A percentile compares a stretch with the other conserved stretches of the same genome.
These are phyloP conservation scores for Cabera pusaria DNA, from an alignment of 2,888 invertebrate species.

Conservation along the genomic window DNA sequence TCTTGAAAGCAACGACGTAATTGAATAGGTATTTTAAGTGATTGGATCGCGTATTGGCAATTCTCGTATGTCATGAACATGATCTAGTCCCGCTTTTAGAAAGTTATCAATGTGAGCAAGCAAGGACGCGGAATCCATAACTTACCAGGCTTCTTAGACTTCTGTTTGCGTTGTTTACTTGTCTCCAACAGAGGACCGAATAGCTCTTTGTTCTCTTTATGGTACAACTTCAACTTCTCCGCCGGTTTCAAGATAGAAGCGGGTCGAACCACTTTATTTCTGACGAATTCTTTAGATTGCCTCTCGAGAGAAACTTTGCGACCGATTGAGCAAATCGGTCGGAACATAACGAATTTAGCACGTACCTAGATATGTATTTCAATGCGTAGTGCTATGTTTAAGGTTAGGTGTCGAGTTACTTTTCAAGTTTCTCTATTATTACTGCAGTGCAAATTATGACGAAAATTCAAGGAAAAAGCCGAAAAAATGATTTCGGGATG, in stretches of 20 bases:
- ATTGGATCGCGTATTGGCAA: conserved; percentile 8
- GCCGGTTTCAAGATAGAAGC: conserved; percentile 70
- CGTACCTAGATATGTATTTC: conserved; percentile 2
- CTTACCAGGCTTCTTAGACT: conserved; percentile 64
- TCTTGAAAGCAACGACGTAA: too few species aligned
- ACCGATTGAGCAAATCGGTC: conserved; percentile 57
- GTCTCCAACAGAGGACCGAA: conserved; percentile 79
- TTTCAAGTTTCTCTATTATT: not conserved
- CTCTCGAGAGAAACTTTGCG: conserved; percentile 52
- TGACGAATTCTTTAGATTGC: conserved; percentile 56
- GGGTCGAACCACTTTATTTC: conserved; percentile 68
- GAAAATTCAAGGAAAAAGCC: conserved; percentile 5
- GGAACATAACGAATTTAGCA: conserved; percentile 50
- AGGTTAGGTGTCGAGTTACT: conserved; percentile 9
- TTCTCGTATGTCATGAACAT: too few species aligned
- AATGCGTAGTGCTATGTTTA: not conserved
- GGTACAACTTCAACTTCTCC: conserved; percentile 69
- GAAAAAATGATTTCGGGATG: too few species aligned
- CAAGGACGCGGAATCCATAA: conserved; percentile 55
- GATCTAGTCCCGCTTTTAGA: conserved; percentile 35
- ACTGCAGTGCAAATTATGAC: conserved; percentile 9
- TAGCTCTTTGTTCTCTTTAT: conserved; percentile 75
- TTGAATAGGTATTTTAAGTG: conserved; percentile 1
- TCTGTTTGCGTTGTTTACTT: conserved; percentile 67
- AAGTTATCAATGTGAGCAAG: conserved; percentile 41